Conservation (phyloP, 2,113 vertebrate species). For the Harpagus bidentatus region DNA sequence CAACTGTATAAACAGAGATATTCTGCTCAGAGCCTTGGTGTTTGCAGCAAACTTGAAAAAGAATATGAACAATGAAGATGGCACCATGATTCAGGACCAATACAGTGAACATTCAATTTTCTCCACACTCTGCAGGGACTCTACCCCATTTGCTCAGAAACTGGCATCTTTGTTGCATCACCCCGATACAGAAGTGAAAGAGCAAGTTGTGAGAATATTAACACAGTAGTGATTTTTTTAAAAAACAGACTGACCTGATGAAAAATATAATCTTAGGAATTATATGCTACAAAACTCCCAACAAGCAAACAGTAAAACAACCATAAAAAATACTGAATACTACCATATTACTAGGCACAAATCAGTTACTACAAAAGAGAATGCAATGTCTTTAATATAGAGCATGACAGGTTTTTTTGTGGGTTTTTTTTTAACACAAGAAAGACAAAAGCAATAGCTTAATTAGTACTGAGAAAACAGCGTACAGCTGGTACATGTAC, state of each 20-base stretch:
- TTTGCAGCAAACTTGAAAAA: constrained; percentile 85
- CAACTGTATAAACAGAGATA: constrained; percentile 65
- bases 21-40: constrained; percentile 82
- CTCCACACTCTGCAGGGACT: constrained; percentile 78
- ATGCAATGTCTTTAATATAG: background rate
- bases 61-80: constrained; percentile 1
- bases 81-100: constrained; percentile 47
- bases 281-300: background rate
- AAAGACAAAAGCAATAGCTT: background rate
- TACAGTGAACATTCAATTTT: constrained; percentile 80
- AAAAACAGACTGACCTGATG: background rate
- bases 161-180: constrained; percentile 80
- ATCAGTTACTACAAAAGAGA: background rate
- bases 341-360: background rate
- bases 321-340: background rate
- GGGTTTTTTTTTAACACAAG: background rate
- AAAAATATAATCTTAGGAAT: background rate
- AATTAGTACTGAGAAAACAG: background rate
- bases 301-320: background rate
- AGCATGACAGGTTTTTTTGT: background rate
- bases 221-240: background rate
- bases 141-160: constrained; percentile 76
- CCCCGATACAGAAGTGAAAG: constrained; percentile 81
- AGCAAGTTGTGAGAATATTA: constrained; percentile 83
- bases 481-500: background rate